A percentile compares a stretch with the other conserved stretches of the same genome.
Conservation (phyloP, 2,888 invertebrate species). For the Meandrusa payeni region DNA sequence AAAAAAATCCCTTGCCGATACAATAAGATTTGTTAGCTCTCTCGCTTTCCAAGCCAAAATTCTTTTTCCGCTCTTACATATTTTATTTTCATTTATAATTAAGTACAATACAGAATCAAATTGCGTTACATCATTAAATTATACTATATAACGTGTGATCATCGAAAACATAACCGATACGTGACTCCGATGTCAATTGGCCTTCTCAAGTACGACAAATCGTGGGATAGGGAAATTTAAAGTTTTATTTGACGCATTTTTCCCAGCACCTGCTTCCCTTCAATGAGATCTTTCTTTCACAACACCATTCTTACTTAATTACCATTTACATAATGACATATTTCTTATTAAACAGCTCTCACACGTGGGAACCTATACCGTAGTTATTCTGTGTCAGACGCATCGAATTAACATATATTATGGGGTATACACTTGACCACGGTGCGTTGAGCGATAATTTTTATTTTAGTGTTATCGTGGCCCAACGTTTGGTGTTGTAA, state of each 20-base stretch:
- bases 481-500: slow-evolving; percentile 19
- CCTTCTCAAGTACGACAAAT: background rate
- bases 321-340: slow-evolving; percentile 48
- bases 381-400: slow-evolving; percentile 34
- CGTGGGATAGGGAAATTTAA: slow-evolving; percentile 13
- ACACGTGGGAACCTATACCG: slow-evolving; percentile 45
- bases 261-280: slow-evolving; percentile 29
- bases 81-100: no score
- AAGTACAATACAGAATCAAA: no score
- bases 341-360: slow-evolving; percentile 35
- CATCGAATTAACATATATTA: slow-evolving; percentile 48
- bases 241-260: slow-evolving; percentile 17
- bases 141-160: no score
- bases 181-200: background rate
- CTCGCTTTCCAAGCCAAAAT: no score
- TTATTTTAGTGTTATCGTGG: slow-evolving; percentile 32
- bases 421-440: slow-evolving; percentile 27
- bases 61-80: no score
- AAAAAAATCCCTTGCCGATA: no score
- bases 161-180: background rate
- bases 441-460: slow-evolving; percentile 31
- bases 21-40: no score
- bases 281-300: slow-evolving; percentile 30
- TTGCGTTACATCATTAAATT: no score
- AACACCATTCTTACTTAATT: slow-evolving; percentile 43